Evolutionary conservation across 2,113 vertebrate species (phyloP).

Genomic region (Anguilla rostrata): DNA sequence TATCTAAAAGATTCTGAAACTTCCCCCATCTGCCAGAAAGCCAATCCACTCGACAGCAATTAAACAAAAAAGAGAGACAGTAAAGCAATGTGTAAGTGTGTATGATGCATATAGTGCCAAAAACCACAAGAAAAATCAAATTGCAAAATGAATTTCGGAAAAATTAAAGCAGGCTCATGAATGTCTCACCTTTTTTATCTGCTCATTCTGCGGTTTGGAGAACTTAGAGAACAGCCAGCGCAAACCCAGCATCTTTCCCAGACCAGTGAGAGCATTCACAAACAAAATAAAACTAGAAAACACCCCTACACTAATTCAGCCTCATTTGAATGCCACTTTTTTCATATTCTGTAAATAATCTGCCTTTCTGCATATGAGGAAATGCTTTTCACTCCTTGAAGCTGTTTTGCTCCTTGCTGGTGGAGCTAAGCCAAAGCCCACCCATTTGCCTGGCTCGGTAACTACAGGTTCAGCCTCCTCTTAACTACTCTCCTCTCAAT

Average conservation of each 20-base stretch:
- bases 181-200: constrained; percentile 85
- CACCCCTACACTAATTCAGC: background rate
- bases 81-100: no score
- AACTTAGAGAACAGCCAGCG: constrained; percentile 87
- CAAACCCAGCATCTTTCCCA: constrained; percentile 79
- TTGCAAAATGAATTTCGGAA: no score
- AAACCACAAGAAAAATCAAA: background rate
- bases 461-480: constrained; percentile 59
- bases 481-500: constrained; percentile 31
- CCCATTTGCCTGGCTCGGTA: constrained; percentile 53
- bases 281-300: background rate
- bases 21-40: no score
- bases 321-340: background rate
- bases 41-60: no score
- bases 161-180: background rate
- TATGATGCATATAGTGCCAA: no score
- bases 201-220: constrained; percentile 89
- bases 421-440: constrained; percentile 28
- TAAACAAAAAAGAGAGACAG: no score
- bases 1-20: no score
- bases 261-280: no score
- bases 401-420: constrained; percentile 13
- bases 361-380: background rate
- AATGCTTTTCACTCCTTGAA: constrained; percentile 20
- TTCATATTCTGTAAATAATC: background rate